Conservation (phyloP, 2,888 invertebrate genomes). For the Eupithecia insigniata region DNA sequence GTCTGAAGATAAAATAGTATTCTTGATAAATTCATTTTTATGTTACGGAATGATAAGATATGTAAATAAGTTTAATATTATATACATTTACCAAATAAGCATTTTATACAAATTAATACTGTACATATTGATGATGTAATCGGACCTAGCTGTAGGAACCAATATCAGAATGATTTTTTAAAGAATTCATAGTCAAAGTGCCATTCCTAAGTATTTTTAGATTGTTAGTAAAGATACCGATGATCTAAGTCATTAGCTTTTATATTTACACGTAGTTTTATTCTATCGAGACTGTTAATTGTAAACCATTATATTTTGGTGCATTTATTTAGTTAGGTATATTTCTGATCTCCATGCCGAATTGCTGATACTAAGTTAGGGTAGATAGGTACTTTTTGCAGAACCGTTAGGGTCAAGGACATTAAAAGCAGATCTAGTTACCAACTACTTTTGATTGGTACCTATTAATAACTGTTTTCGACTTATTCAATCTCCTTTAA, state of each 20-base stretch:
- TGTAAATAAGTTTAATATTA: background rate
- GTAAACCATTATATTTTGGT: background rate
- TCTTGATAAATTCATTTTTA: background rate
- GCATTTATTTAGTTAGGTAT: background rate
- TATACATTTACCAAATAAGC: background rate
- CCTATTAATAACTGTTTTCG: too few relatives aligned
- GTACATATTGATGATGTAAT: background rate
- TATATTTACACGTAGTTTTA: background rate
- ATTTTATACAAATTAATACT: background rate
- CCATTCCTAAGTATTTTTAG: background rate
- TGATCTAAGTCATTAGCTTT: background rate
- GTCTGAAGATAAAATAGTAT: background rate
- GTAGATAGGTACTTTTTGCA: background rate
- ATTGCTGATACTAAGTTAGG: too few relatives aligned
- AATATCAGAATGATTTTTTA: background rate
- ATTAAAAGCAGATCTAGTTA: too few relatives aligned
- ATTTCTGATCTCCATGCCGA: background rate
- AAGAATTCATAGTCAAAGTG: background rate
- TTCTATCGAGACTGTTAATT: background rate
- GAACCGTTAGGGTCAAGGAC: background rate
- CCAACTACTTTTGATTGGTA: too few relatives aligned
- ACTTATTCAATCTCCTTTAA: too few relatives aligned
- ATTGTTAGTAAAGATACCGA: background rate
- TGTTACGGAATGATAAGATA: background rate
- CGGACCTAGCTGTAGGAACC: background rate